Conservation (phyloP, 1,140 invertebrate species). For the Psix sp. region DNA sequence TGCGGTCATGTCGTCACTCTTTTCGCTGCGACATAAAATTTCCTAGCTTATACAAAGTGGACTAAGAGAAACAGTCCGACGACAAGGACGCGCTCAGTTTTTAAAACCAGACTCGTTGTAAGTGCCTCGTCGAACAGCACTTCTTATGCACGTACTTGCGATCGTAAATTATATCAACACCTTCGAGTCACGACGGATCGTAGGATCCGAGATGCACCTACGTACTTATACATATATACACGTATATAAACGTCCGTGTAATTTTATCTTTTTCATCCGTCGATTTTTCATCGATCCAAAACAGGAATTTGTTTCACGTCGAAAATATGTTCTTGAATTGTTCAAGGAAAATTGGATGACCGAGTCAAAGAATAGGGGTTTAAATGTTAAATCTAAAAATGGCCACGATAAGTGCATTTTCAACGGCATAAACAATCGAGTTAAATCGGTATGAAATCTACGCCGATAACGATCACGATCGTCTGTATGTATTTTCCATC, state of each 20-base stretch:
- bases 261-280: conserved; percentile 1
- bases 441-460: conserved; percentile 44
- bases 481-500: conserved; percentile 42
- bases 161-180: conserved; percentile 74
- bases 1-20: conserved; percentile 21
- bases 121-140: conserved; percentile 54
- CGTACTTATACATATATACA: no score
- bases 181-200: conserved; percentile 56
- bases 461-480: conserved; percentile 40
- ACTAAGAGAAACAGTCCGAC: conserved; percentile 46
- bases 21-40: conserved; percentile 32
- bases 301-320: not conserved
- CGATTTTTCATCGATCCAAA: not conserved
- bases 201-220: conserved; percentile 59
- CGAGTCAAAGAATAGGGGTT: no score
- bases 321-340: no score
- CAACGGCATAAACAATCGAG: not conserved
- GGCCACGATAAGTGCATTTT: no score
- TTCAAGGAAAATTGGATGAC: no score
- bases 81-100: conserved; percentile 56
- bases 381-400: no score
- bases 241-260: conserved; percentile 11
- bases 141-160: conserved; percentile 57
- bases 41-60: conserved; percentile 46
- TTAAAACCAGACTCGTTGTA: conserved; percentile 36